Percentiles rank a stretch among this genome's conserved stretches.
These are phyloP conservation scores for Brenthis ino DNA, from an alignment of 2,888 invertebrate species.

Conservation along the genomic window DNA sequence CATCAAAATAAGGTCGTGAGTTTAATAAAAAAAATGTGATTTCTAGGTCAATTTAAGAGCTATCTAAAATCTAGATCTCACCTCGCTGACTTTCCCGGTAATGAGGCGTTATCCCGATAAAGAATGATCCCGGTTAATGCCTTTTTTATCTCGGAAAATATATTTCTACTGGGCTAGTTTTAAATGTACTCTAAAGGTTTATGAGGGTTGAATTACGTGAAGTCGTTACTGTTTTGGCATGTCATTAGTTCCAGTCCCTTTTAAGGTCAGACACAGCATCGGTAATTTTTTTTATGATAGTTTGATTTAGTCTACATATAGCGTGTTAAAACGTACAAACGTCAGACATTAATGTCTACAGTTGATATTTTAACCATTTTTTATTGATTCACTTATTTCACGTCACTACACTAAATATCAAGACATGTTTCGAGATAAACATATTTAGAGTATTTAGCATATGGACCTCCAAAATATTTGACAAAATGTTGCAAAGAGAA, in stretches of 20 bases:
- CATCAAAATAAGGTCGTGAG: constrained; percentile 7
- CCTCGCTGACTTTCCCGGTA: constrained; percentile 31
- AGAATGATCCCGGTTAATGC: constrained; percentile 36
- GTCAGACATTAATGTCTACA: too few species aligned
- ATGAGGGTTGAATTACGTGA: constrained; percentile 2
- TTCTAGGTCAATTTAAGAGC: constrained; percentile 23
- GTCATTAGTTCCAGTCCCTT: constrained; percentile 16
- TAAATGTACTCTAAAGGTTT: constrained; percentile 22
- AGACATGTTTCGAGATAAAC: too few species aligned
- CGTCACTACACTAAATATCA: too few species aligned
- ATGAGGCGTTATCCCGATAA: constrained; percentile 29
- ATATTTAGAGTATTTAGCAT: too few species aligned
- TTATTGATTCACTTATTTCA: too few species aligned
- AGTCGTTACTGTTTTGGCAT: constrained; percentile 15
- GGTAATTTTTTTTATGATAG: too few species aligned
- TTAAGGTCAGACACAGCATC: not conserved
- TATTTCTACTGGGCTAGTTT: constrained; percentile 25
- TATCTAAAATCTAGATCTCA: constrained; percentile 28
- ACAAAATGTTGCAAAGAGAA: not conserved
- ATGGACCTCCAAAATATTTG: too few species aligned
- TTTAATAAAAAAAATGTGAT: constrained; percentile 6
- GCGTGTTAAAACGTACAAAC: too few species aligned
- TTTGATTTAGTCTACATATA: too few species aligned
- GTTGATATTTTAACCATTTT: too few species aligned
- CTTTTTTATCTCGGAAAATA: constrained; percentile 40